These are phyloP conservation scores for Cantharis rufa DNA, from an alignment of 2,888 invertebrate genomes.

Conservation along the genomic window DNA sequence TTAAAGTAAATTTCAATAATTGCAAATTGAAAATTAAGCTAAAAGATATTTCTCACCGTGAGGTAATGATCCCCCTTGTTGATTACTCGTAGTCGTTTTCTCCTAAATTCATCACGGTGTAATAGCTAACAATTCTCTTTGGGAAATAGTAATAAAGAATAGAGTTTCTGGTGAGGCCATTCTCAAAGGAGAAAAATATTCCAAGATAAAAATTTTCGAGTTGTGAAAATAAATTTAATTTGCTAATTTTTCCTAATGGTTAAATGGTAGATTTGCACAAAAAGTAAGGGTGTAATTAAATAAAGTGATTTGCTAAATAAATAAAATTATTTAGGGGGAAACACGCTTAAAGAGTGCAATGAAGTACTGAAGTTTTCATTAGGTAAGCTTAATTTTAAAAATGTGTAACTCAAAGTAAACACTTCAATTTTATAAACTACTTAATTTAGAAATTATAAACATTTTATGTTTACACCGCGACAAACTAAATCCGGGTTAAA, in stretches of 20 bases:
- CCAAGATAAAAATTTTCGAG: background rate
- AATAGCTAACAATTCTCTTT: background rate
- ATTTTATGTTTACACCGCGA: conserved; percentile 29
- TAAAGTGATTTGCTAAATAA: background rate
- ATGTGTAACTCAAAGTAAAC: background rate
- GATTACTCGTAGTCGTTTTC: background rate
- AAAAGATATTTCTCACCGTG: background rate
- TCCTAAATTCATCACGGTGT: background rate
- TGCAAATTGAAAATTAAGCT: background rate
- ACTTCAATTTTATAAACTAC: conserved; percentile 22
- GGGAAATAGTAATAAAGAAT: background rate
- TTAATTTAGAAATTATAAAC: conserved; percentile 24
- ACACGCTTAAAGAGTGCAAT: background rate
- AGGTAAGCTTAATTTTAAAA: background rate
- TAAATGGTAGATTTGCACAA: background rate
- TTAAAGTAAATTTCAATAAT: background rate
- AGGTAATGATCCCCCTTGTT: background rate
- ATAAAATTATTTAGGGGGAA: background rate
- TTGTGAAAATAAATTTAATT: background rate
- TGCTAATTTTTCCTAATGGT: background rate
- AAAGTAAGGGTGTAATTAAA: background rate
- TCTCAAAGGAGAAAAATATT: background rate
- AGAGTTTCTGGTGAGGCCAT: background rate
- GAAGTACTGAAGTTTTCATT: background rate
- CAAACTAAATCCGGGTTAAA: conserved; percentile 31